Conservation (phyloP, 2,797 vertebrate species). For the Benthosema pterotum region DNA sequence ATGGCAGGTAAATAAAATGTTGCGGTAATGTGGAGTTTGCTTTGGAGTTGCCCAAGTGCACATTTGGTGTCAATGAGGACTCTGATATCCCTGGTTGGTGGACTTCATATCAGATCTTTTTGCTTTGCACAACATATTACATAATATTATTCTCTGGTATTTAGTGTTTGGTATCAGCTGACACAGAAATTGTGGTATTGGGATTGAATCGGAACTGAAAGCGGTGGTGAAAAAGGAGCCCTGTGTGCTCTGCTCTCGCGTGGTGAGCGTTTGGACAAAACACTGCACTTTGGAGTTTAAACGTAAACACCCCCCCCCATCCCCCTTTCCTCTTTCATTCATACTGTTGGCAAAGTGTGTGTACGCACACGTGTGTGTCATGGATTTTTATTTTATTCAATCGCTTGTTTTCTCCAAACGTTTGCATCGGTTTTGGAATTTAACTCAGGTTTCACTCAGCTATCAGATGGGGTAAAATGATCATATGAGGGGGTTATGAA, state of each 20-base stretch:
- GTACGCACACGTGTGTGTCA: conserved; percentile 7
- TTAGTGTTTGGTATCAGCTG: too few relatives aligned
- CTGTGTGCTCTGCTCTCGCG: conserved; percentile 40
- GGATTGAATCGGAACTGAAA: too few relatives aligned
- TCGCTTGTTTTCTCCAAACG: conserved; percentile 15
- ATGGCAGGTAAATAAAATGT: too few relatives aligned
- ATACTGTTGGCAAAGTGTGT: not conserved
- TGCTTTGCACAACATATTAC: too few relatives aligned
- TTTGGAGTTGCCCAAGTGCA: too few relatives aligned
- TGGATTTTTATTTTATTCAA: not conserved
- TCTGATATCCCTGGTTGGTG: too few relatives aligned
- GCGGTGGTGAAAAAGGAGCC: too few relatives aligned
- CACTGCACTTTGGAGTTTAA: conserved; percentile 52
- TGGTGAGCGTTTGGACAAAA: conserved; percentile 45
- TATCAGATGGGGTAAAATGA: conserved; percentile 40
- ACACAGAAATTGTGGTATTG: too few relatives aligned
- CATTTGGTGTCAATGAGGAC: too few relatives aligned
- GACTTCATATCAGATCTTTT: too few relatives aligned
- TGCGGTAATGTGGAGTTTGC: too few relatives aligned
- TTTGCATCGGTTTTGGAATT: not conserved
- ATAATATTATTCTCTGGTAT: too few relatives aligned
- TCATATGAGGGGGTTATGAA: not conserved
- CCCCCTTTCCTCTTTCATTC: not conserved
- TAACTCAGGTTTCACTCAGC: conserved; percentile 16
- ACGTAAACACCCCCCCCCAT: conserved; percentile 56